Conservation (phyloP, 2,888 invertebrate species). For the Drosophila peninsularis region DNA sequence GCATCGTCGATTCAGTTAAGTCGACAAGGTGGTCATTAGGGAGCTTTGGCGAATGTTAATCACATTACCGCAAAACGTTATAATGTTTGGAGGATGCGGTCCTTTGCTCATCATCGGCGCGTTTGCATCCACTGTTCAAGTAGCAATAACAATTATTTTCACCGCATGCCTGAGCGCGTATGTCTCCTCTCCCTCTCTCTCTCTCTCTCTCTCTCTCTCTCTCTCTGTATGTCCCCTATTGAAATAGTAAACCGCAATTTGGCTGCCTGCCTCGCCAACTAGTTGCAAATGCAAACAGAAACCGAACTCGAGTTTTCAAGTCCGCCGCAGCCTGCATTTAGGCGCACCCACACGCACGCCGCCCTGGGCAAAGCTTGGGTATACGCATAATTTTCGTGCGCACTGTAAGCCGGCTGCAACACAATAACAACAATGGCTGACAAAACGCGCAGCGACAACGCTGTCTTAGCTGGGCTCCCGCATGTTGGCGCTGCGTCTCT, state of each 20-base stretch:
- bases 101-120: constrained; percentile 34
- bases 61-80: constrained; percentile 79
- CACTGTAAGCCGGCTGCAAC: constrained; percentile 37
- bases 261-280: constrained; percentile 42
- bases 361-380: constrained; percentile 17
- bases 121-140: constrained; percentile 50
- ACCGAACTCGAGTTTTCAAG: constrained; percentile 24
- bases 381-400: constrained; percentile 50
- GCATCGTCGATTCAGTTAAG: constrained; percentile 40
- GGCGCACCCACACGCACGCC: background rate
- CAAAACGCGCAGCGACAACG: constrained; percentile 34
- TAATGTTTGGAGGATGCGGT: constrained; percentile 63
- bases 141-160: constrained; percentile 77
- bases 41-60: constrained; percentile 70
- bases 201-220: too few species aligned
- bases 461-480: constrained; percentile 36
- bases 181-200: background rate
- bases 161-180: constrained; percentile 28
- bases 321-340: constrained; percentile 4
- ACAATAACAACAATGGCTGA: constrained; percentile 34
- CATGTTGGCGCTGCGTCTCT: constrained; percentile 29
- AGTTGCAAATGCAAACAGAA: constrained; percentile 70
- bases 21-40: constrained; percentile 67
- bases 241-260: constrained; percentile 75
- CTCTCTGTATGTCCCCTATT: constrained; percentile 44